Evolutionary conservation across 2,113 vertebrate genomes (phyloP).

Genomic region (Hyperopisus bebe): DNA sequence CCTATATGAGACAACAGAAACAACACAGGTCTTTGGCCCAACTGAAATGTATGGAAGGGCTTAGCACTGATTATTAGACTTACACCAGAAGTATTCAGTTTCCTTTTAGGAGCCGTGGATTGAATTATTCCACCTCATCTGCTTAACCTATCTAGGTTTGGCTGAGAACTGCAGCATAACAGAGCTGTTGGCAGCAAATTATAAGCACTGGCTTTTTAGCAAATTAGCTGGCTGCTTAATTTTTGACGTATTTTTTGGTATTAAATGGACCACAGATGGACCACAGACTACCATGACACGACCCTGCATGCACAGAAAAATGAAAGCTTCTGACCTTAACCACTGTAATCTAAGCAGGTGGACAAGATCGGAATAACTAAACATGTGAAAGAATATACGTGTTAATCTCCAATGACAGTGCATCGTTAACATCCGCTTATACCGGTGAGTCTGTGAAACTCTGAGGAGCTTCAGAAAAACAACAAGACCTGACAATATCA

Average conservation of each 20-base stretch:
- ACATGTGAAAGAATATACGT: background rate
- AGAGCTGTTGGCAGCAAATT: background rate
- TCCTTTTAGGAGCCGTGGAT: background rate
- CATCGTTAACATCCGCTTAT: background rate
- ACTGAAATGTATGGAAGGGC: background rate
- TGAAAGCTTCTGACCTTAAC: background rate
- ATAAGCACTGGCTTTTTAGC: background rate
- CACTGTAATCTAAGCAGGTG: background rate
- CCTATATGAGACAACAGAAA: background rate
- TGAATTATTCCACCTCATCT: background rate
- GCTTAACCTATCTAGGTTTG: background rate
- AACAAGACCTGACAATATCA: background rate
- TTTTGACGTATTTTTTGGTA: background rate
- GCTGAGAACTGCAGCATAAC: background rate
- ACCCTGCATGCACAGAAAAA: background rate
- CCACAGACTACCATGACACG: background rate
- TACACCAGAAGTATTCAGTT: background rate
- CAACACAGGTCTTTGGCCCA: background rate
- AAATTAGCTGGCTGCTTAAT: background rate
- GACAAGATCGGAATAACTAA: background rate
- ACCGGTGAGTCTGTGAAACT: background rate
- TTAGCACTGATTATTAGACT: background rate
- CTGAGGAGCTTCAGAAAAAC: background rate
- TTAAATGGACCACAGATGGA: background rate
- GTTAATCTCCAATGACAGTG: background rate